These are phyloP conservation scores for Camponotus vicinus DNA, from an alignment of 1,140 invertebrate species.

Conservation along the genomic window DNA sequence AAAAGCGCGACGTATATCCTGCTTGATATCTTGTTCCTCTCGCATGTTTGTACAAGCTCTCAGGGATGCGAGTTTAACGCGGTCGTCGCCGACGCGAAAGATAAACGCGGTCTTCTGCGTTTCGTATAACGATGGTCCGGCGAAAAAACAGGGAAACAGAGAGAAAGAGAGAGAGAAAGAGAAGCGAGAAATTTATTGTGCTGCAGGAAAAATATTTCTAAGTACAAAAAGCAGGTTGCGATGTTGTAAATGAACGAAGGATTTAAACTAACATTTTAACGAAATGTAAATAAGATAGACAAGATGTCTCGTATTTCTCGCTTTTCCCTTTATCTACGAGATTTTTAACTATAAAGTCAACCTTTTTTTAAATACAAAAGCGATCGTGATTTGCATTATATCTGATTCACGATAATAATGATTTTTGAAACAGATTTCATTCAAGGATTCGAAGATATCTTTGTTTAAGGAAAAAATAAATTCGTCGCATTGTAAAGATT, in stretches of 20 bases:
- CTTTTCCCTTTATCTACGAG: not conserved
- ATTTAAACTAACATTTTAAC: conserved; percentile 56
- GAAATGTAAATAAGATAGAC: conserved; percentile 49
- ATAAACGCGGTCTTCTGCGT: conserved; percentile 58
- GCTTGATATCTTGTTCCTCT: conserved; percentile 61
- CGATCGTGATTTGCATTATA: not conserved
- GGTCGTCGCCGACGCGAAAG: conserved; percentile 51
- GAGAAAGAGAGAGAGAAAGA: not conserved
- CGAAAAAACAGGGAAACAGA: conserved; percentile 30
- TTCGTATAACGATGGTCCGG: conserved; percentile 52
- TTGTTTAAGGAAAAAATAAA: conserved; percentile 7
- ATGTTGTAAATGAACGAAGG: conserved; percentile 44
- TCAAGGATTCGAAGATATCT: conserved; percentile 1
- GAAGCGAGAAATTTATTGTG: conserved; percentile 44
- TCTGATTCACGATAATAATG: not conserved
- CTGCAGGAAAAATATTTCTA: conserved; percentile 25
- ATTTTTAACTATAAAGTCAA: not conserved
- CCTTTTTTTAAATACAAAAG: not conserved
- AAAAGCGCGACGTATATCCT: conserved; percentile 64
- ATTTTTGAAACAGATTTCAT: not conserved
- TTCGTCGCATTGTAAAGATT: not conserved
- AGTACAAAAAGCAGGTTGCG: conserved; percentile 28
- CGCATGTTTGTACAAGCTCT: conserved; percentile 58
- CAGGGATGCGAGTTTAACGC: conserved; percentile 62
- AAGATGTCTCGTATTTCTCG: not conserved